Evolutionary conservation across 2,888 invertebrate species (phyloP), one percentile per base, ranked within the genome.

Genomic region (Chalcosyrphus nemorum): DNA sequence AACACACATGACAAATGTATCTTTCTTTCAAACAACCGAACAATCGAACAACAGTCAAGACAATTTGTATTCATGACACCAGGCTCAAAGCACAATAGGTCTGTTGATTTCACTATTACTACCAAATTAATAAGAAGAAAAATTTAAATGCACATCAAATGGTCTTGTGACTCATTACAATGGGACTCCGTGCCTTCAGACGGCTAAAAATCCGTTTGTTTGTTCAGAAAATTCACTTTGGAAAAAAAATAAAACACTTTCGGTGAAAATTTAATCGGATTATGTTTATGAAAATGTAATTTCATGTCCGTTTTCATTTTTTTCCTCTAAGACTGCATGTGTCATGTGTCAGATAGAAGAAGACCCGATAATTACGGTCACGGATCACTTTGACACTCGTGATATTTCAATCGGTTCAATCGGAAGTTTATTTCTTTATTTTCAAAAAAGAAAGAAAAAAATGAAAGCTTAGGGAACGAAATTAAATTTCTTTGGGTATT

Each of bases 171-270:
- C 9, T 80, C 75, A 78, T 11, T 29, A 54, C 56, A 54, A 38
- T 57, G 43, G 52, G 6, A 9, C 15, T 29, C 6, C 70, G 70
- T 57, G 56, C 47, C 43, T 19, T 19, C 19, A 6, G 35, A 4
- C 17, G n/a, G 65, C 29, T 32, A 38, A 21, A 15, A 13, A 35
- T 11, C 29, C 24, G 2, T 13, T 43, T 41, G 6, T 32, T 43
- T 17, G 32, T 47, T 19, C 2, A 57, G 45, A 29, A 38, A 35
- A 71, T 9, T 78, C 19, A 71, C n/a, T 65, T 15, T 7, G 35
- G n/a, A n/a, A n/a, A n/a, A n/a, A n/a, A n/a, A n/a, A n/a, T n/a
- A 71, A 63, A 75, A 65, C 81, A 75, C 70, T 81, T 75, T 81
- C 81, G 61, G 50, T 75, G 56, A 47, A 24, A 45, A 19, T 74